A percentile compares a stretch with the other conserved stretches of the same genome.
Evolutionary conservation across 2,797 vertebrate species (phyloP).

Genomic region (Myiothlypis coronata): DNA sequence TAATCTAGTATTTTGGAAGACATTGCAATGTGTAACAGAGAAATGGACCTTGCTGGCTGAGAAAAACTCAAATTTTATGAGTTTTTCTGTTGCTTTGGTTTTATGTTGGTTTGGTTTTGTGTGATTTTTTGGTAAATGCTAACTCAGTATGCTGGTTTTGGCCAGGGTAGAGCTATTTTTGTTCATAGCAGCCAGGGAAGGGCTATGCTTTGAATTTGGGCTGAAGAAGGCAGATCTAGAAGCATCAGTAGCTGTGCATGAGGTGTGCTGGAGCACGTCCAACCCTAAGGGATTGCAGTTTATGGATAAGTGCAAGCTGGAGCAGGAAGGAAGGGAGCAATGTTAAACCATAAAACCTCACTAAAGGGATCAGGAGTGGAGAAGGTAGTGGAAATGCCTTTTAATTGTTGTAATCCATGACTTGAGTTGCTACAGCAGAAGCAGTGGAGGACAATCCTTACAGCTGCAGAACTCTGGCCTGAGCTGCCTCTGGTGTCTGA

Average conservation of each 20-base stretch:
- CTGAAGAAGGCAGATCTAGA: neutral
- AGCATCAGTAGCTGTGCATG: neutral
- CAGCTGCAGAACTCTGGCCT: accelerated
- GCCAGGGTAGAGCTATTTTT: neutral
- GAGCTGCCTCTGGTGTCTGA: neutral
- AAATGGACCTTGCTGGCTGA: neutral
- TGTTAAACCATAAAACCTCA: neutral
- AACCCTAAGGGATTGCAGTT: neutral
- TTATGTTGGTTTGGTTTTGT: neutral
- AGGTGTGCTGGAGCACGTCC: neutral
- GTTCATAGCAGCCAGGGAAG: neutral
- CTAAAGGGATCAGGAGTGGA: neutral
- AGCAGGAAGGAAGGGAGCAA: neutral
- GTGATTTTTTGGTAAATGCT: neutral
- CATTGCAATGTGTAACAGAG: neutral
- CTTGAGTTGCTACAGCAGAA: neutral
- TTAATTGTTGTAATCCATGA: neutral
- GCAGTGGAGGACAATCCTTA: neutral
- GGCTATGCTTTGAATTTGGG: neutral
- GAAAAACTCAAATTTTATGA: neutral
- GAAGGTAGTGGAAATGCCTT: neutral
- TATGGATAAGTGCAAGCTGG: neutral
- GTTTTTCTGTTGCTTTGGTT: neutral
- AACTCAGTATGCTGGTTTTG: neutral
- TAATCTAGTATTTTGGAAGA: neutral